These are phyloP conservation scores for Dascillus cervinus DNA, from an alignment of 2,888 invertebrate species.

Conservation along the genomic window DNA sequence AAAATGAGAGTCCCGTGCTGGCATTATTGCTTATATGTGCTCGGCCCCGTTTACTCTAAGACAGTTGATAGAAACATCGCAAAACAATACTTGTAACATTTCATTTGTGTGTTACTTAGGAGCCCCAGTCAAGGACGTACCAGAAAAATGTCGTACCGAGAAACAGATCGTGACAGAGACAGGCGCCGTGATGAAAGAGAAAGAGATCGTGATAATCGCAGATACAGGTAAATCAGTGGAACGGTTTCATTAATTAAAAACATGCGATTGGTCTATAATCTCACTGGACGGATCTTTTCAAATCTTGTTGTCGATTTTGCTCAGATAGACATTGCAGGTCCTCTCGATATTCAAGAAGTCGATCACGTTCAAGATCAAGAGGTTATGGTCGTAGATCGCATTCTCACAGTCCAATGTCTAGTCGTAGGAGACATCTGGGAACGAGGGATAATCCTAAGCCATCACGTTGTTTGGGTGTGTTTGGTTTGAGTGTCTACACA, in stretches of 20 bases:
- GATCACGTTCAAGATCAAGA: constrained; percentile 38
- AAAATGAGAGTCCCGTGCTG: constrained; percentile 28
- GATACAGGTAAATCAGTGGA: constrained; percentile 32
- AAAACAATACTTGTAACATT: background rate
- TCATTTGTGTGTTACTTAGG: background rate
- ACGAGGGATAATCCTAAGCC: constrained; percentile 83
- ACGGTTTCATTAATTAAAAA: constrained; percentile 2
- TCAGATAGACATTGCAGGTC: constrained; percentile 46
- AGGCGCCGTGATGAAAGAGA: constrained; percentile 38
- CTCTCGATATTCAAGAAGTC: constrained; percentile 55
- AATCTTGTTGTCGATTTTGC: constrained; percentile 56
- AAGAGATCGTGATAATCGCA: constrained; percentile 39
- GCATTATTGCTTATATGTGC: constrained; percentile 22
- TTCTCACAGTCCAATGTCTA: constrained; percentile 77
- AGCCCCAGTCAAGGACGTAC: constrained; percentile 13
- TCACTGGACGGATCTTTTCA: constrained; percentile 29
- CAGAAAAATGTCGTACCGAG: constrained; percentile 38
- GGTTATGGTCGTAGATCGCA: constrained; percentile 54
- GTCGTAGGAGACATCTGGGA: constrained; percentile 67
- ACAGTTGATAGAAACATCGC: constrained; percentile 15
- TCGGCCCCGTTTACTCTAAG: constrained; percentile 30
- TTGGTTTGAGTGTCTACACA: constrained; percentile 89
- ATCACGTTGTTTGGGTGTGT: constrained; percentile 86
- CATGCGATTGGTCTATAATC: constrained; percentile 23
- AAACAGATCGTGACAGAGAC: constrained; percentile 38